These are phyloP conservation scores for Idaea aversata DNA, from an alignment of 2,888 invertebrate species.

Conservation along the genomic window DNA sequence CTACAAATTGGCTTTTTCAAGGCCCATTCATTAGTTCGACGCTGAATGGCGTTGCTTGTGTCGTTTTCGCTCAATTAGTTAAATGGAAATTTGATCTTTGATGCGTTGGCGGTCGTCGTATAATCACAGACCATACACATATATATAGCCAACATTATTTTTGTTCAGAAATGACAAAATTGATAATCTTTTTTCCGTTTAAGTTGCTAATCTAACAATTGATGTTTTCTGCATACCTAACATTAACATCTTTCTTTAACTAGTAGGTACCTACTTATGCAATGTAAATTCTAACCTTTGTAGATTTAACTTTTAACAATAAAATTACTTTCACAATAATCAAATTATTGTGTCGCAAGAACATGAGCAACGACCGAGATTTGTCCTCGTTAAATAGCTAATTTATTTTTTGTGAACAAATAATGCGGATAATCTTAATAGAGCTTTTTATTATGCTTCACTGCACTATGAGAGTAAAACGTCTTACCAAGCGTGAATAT, in stretches of 20 bases:
- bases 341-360: slow-evolving; percentile 10
- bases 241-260: no score
- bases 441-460: slow-evolving; percentile 25
- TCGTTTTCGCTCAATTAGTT: slow-evolving; percentile 80
- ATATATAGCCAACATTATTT: no score
- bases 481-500: slow-evolving; percentile 26
- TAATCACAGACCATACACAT: background rate
- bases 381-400: slow-evolving; percentile 18
- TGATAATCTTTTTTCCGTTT: no score
- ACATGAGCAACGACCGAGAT: slow-evolving; percentile 13
- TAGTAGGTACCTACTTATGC: no score
- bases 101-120: slow-evolving; percentile 14
- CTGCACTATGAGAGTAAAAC: slow-evolving; percentile 19
- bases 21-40: slow-evolving; percentile 76
- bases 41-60: slow-evolving; percentile 72
- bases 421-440: slow-evolving; percentile 26
- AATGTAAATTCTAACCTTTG: background rate
- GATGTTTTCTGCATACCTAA: no score
- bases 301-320: slow-evolving; percentile 18
- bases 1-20: slow-evolving; percentile 78
- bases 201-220: no score
- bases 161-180: no score
- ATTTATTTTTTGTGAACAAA: slow-evolving; percentile 24
- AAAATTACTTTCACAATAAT: slow-evolving; percentile 25
- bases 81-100: slow-evolving; percentile 68